Conservation (phyloP, 1,140 invertebrate genomes). For the Diorhabda elongata region DNA sequence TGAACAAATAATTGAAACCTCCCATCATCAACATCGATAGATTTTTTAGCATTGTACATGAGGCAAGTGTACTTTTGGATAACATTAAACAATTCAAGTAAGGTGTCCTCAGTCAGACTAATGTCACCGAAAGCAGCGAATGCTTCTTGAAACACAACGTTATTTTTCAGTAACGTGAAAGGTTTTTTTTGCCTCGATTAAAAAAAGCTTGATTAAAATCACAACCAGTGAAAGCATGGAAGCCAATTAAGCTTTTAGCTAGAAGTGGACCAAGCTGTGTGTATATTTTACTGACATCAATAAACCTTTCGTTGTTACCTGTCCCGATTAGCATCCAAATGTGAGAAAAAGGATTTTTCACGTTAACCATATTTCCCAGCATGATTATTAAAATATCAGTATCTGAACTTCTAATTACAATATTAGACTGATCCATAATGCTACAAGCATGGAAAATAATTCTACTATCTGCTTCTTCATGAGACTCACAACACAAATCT, state of each 20-base stretch:
- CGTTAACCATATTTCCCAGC: too few relatives aligned
- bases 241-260: too few relatives aligned
- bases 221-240: conserved; percentile 17
- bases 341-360: conserved; percentile 19
- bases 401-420: too few relatives aligned
- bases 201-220: conserved; percentile 29
- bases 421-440: too few relatives aligned
- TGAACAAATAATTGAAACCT: conserved; percentile 26
- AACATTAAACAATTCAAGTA: conserved; percentile 17
- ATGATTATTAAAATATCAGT: too few relatives aligned
- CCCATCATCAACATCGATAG: conserved; percentile 31
- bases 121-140: not conserved
- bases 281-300: conserved; percentile 22
- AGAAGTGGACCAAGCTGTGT: conserved; percentile 17
- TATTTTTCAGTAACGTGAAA: too few relatives aligned
- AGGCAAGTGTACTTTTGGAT: conserved; percentile 21
- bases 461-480: too few relatives aligned
- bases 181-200: conserved; percentile 11
- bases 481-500: not conserved
- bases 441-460: too few relatives aligned
- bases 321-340: conserved; percentile 28
- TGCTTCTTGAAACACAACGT: too few relatives aligned
- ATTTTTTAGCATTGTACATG: conserved; percentile 29
- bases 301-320: conserved; percentile 12
- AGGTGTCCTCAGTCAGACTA: conserved; percentile 10